phyloP scores from a whole-genome alignment of 2,888 invertebrate genomes.

The Hecatera dysodea region DNA sequence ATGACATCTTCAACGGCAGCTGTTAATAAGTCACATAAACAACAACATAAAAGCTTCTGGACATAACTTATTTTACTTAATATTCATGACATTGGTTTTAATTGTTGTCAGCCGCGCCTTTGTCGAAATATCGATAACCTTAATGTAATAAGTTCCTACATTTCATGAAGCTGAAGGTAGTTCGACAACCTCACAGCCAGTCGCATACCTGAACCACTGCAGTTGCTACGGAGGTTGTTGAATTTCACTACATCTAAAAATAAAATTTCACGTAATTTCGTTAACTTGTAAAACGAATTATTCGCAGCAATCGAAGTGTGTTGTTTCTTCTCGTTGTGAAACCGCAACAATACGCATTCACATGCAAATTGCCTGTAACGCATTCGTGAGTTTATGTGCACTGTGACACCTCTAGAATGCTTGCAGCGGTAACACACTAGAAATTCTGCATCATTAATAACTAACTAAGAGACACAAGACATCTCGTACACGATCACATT shows the following conservation, averaged over 20 bases:
- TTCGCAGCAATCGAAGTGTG: slow-evolving; percentile 66
- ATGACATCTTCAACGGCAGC: slow-evolving; percentile 24
- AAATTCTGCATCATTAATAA: slow-evolving; percentile 70
- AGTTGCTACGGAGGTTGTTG: slow-evolving; percentile 32
- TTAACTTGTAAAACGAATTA: slow-evolving; percentile 65
- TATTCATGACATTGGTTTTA: slow-evolving; percentile 56
- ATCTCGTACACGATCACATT: slow-evolving; percentile 55
- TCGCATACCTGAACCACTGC: slow-evolving; percentile 10
- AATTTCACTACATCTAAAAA: slow-evolving; percentile 31
- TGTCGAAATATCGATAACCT: slow-evolving; percentile 43
- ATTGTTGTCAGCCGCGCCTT: slow-evolving; percentile 45
- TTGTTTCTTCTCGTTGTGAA: slow-evolving; percentile 74
- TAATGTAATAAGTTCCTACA: slow-evolving; percentile 46
- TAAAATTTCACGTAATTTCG: slow-evolving; percentile 44
- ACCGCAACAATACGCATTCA: slow-evolving; percentile 78
- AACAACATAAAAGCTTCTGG: slow-evolving; percentile 41
- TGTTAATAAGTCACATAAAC: slow-evolving; percentile 46
- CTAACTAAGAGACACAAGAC: slow-evolving; percentile 57
- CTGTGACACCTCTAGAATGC: slow-evolving; percentile 70
- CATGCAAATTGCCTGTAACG: slow-evolving; percentile 77
- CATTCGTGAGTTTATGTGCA: slow-evolving; percentile 68
- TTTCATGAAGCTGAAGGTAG: slow-evolving; percentile 44
- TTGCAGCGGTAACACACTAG: slow-evolving; percentile 44
- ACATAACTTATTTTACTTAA: slow-evolving; percentile 50
- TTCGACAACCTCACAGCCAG: slow-evolving; percentile 34